Base-by-base conservation (phyloP, 2,797 vertebrate genomes). In the Gorsachius magnificus region DNA sequence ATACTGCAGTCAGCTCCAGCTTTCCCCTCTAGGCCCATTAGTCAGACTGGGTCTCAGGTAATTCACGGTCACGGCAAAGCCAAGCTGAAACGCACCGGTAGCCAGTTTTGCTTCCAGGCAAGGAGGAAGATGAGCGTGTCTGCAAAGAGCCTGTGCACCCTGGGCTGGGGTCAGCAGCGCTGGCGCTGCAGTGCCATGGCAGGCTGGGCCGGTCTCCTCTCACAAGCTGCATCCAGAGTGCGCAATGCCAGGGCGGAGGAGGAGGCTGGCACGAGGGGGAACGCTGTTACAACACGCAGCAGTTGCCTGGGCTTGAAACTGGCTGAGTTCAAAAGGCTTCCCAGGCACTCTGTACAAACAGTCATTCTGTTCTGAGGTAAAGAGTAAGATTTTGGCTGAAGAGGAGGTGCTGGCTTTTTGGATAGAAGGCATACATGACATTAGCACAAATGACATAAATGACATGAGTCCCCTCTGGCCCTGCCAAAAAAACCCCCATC, bases 381-480 rank as follows among this genome's bases (percentile, higher is more conserved):
- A 50, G 38, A 56, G 53, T 26, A 43, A 45, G 61, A n/a, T 35
- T 56, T 26, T 25, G 36, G 84, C 26, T 28, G 60, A 43, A 83
- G 46, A 66, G 57, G 48, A 83, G 45, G 60, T 51, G 51, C 46
- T 10, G 11, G 31, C 4, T 29, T 74, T 57, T 21, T 29, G 29
- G 58, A 20, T 15, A 4, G 4, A 3, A 61, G 29, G 46, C 46
- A 17, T 2, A 6, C 0, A 0, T 8, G 54, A 10, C 48, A 16
- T 16, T 2, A 54, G 26, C 72, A 75, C 24, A 31, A 16, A 43
- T 43, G 41, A 43, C 41, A 43, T 43, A 43, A 43, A 43, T 43
- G 41, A 43, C 41, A 43, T 43, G 15, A 43, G 31, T 5, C 31
- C 64, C 56, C 43, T 53, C 45, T 57, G 45, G 65, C 57, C 74